These are phyloP conservation scores for Cyprinella venusta DNA, from an alignment of 2,797 vertebrate genomes.

Conservation along the genomic window DNA sequence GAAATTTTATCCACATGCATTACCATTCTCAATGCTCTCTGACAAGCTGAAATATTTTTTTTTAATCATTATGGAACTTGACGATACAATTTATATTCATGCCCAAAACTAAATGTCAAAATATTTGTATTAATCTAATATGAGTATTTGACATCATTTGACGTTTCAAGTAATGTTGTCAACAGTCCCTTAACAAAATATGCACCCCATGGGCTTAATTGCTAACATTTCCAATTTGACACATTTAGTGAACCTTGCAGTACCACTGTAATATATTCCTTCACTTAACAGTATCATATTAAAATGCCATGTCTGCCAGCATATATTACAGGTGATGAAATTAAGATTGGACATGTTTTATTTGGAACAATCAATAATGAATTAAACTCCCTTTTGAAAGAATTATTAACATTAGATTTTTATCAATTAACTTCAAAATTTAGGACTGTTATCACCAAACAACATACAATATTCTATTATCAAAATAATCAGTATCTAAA, in stretches of 20 bases:
- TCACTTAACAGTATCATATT: background rate
- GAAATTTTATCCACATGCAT: background rate
- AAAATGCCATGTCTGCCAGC: background rate
- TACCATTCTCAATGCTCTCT: background rate
- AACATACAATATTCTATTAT: background rate
- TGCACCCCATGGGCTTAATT: background rate
- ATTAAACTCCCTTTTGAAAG: background rate
- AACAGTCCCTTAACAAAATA: background rate
- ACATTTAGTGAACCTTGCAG: conserved; percentile 37
- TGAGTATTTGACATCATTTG: background rate
- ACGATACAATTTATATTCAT: conserved; percentile 2
- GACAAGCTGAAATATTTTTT: background rate
- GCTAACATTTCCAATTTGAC: conserved; percentile 41
- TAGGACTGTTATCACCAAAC: background rate
- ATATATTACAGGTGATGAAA: background rate
- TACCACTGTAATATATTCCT: background rate
- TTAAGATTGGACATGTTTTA: background rate
- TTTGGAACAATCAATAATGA: background rate
- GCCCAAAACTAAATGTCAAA: background rate
- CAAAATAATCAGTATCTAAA: background rate
- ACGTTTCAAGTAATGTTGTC: background rate
- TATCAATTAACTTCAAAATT: no score
- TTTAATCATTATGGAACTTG: background rate
- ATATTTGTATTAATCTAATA: background rate
- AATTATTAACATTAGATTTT: no score